Conservation (phyloP, 2,888 invertebrate species). For the Vandiemenella viatica region DNA sequence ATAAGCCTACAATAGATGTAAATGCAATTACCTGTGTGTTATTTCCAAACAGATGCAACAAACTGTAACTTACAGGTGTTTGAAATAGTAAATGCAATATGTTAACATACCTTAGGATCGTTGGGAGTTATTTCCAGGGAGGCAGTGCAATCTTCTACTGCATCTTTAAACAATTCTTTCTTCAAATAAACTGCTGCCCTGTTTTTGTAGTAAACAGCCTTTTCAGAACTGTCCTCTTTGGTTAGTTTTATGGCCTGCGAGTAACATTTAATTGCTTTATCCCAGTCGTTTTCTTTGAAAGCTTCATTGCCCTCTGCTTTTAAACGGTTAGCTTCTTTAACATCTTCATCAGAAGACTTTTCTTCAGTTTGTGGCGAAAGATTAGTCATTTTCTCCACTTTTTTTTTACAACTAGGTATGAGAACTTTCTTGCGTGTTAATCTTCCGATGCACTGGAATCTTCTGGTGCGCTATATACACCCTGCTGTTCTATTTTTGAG, state of each 20-base stretch:
- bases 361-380: no score
- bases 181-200: conserved; percentile 85
- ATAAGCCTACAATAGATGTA: no score
- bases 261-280: conserved; percentile 62
- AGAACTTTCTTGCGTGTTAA: no score
- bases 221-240: conserved; percentile 51
- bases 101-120: conserved; percentile 93
- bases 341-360: not conserved
- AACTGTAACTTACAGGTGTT: no score
- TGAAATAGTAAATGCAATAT: no score
- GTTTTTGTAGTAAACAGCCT: conserved; percentile 76
- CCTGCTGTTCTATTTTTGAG: not conserved
- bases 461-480: no score
- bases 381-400: no score
- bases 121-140: conserved; percentile 65
- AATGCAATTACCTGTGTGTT: no score
- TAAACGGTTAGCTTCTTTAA: conserved; percentile 23
- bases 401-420: no score
- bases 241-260: conserved; percentile 52
- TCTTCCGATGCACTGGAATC: no score
- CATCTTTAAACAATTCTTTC: conserved; percentile 54
- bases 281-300: conserved; percentile 66
- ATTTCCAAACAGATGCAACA: no score
- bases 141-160: conserved; percentile 65
- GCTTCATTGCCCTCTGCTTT: conserved; percentile 82